Evolutionary conservation across 2,113 vertebrate species (phyloP).

Genomic region (Mystacornis crossleyi): DNA sequence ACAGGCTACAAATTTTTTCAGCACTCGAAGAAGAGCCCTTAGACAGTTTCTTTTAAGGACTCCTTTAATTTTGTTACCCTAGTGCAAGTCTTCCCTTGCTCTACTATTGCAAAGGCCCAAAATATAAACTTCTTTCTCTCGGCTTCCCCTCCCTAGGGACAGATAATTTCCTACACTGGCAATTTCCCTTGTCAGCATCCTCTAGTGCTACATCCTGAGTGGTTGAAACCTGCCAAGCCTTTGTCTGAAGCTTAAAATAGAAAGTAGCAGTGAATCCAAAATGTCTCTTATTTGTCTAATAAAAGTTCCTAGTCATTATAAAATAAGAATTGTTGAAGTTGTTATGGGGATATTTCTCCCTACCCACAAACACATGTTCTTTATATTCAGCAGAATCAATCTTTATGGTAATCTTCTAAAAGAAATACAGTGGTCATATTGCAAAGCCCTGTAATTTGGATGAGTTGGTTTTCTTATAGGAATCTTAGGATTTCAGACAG

Average conservation of each 20-base stretch:
- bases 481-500: background rate
- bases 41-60: background rate
- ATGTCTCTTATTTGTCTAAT: background rate
- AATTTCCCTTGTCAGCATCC: background rate
- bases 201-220: background rate
- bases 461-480: background rate
- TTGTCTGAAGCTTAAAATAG: conserved; percentile 2
- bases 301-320: background rate
- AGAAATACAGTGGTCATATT: background rate
- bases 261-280: background rate
- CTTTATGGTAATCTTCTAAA: background rate
- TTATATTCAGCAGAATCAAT: background rate
- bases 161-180: background rate
- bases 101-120: background rate
- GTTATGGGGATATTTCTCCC: background rate
- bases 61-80: background rate
- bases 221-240: background rate
- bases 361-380: background rate
- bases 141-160: background rate
- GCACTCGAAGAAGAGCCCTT: background rate
- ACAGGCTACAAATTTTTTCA: background rate
- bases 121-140: background rate
- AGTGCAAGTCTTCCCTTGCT: background rate
- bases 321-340: background rate
- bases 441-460: background rate